Evolutionary conservation across 2,797 vertebrate genomes (phyloP).

Genomic region (Myiotriccus ornatus): DNA sequence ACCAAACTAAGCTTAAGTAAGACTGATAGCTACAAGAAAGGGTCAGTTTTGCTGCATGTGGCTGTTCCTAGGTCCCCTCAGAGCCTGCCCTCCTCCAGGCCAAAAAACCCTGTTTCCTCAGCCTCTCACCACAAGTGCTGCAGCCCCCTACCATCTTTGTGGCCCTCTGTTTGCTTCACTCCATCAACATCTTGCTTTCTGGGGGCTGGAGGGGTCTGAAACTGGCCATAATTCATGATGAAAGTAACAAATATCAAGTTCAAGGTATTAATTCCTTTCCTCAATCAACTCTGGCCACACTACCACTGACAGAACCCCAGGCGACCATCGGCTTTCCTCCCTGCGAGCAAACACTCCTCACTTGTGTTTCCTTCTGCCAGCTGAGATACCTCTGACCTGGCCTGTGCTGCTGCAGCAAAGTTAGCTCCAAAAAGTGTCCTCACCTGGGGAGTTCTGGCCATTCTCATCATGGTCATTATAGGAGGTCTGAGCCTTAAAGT

Average conservation of each 20-base stretch:
- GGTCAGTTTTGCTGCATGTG: not conserved
- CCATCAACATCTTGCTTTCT: not conserved
- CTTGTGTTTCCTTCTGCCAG: not conserved
- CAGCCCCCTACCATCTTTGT: fast-evolving
- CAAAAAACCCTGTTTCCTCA: not conserved
- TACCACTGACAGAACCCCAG: not conserved
- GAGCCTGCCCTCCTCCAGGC: not conserved
- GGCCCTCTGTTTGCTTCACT: not conserved
- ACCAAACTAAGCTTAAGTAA: not conserved
- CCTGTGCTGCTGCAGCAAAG: not conserved
- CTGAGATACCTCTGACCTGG: fast-evolving
- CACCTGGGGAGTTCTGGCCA: slow-evolving; percentile 91
- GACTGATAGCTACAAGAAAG: not conserved
- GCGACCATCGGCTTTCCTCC: not conserved
- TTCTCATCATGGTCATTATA: slow-evolving; percentile 99
- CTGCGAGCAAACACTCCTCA: not conserved
- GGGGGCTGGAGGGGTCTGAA: not conserved
- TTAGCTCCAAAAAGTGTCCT: not conserved
- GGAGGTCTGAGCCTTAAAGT: slow-evolving; percentile 93
- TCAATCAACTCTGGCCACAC: fast-evolving
- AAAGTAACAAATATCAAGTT: not conserved
- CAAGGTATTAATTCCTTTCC: not conserved
- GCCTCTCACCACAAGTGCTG: not conserved
- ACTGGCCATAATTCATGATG: not conserved
- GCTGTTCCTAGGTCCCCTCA: not conserved